Percentiles rank a stretch among this genome's conserved stretches.
These are phyloP conservation scores for Daubentonia madagascariensis DNA, from an alignment of 2,113 vertebrate genomes.

Conservation along the genomic window DNA sequence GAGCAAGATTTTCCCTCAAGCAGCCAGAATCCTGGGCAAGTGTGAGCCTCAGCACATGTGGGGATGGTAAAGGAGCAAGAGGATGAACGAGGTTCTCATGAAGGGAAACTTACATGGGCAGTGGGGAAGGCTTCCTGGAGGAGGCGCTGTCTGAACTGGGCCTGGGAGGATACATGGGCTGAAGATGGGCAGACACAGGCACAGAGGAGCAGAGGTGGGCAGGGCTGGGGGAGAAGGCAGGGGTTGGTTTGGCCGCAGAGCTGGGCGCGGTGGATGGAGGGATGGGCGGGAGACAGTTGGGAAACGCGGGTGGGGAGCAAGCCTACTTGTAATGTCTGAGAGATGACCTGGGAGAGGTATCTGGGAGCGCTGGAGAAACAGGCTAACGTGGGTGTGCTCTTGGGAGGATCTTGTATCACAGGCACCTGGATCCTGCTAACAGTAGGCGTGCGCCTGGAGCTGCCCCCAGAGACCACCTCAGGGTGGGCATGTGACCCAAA, in stretches of 20 bases:
- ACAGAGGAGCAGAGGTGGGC: neutral
- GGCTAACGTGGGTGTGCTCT: neutral
- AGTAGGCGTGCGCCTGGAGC: neutral
- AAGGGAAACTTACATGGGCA: fast-evolving
- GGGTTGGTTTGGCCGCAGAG: neutral
- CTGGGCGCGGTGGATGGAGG: neutral
- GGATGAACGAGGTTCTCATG: neutral
- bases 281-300: neutral
- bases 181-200: neutral
- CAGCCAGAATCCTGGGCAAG: neutral
- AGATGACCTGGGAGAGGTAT: neutral
- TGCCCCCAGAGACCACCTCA: neutral
- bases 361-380: neutral
- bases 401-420: neutral
- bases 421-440: neutral
- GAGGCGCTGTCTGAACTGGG: neutral
- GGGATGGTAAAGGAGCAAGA: neutral
- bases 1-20: neutral
- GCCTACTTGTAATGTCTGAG: neutral
- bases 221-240: neutral
- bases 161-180: neutral
- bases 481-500: neutral
- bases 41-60: neutral
- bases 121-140: neutral
- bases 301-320: neutral